Evolutionary conservation across 2,888 invertebrate genomes (phyloP).

Genomic region (Ornithoptera priamus): DNA sequence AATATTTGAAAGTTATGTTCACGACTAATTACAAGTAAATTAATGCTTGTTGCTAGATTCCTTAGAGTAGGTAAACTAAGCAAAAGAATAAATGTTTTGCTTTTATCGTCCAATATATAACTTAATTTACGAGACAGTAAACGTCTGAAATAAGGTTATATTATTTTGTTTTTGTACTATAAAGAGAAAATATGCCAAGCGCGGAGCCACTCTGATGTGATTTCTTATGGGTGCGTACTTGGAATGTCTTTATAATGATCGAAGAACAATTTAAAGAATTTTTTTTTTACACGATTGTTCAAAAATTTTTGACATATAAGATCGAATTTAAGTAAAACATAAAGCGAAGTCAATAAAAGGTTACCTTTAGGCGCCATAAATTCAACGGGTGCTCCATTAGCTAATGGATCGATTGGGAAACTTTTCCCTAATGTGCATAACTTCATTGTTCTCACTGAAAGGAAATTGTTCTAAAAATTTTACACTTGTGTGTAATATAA

Average conservation of each 20-base stretch:
- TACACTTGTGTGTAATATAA: not conserved
- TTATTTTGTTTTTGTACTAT: conserved; percentile 6
- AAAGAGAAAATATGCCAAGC: conserved; percentile 10
- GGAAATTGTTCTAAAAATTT: conserved; percentile 6
- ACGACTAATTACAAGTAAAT: not conserved
- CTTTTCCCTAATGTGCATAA: conserved; percentile 39
- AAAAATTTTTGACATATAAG: too few relatives aligned
- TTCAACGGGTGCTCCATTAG: conserved; percentile 58
- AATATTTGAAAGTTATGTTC: not conserved
- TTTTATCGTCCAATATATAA: conserved; percentile 11
- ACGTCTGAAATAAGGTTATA: conserved; percentile 15
- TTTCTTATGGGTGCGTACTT: conserved; percentile 3
- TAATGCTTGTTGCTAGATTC: not conserved
- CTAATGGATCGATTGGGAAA: conserved; percentile 63
- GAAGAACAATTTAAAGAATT: not conserved
- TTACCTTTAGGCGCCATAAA: conserved; percentile 41
- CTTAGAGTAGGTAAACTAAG: not conserved
- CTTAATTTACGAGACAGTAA: conserved; percentile 14
- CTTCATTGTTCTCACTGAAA: conserved; percentile 15
- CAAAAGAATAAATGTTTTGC: conserved; percentile 6
- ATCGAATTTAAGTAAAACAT: not conserved
- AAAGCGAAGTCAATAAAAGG: conserved; percentile 38
- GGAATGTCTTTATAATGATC: conserved; percentile 4
- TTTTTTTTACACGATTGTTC: too few relatives aligned
- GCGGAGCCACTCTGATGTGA: not conserved